Base-by-base conservation (phyloP, 1,140 invertebrate species). In the Bombus picipes region DNA sequence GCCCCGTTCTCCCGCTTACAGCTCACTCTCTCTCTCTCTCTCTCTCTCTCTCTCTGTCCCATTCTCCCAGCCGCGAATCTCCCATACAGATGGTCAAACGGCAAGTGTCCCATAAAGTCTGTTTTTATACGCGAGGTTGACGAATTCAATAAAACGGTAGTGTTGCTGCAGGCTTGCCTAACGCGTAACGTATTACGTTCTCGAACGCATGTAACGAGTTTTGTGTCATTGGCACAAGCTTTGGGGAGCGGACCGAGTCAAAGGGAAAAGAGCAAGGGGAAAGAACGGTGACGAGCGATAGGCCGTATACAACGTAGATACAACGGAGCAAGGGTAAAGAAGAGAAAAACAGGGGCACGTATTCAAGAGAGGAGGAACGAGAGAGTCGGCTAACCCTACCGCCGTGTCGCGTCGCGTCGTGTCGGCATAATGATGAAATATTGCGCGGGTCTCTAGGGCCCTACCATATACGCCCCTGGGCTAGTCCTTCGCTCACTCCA, bases 341-440 rank as follows among this genome's bases (percentile, higher is more conserved):
- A 53, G 81, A 76, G 10, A 70, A 22, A 74, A 28, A 79, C 28
- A 81, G 62, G 66, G 34, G 75, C 10, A 37, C 32, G 25, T 28
- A 57, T 22, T 8, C 5, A 3, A 84, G n/a, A 28, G 57, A 72
- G 25, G 28, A 77, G 28, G 28, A 34, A 77, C 25, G 75, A 62
- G 66, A 32, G 74, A 39, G 73, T 76, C 78, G 85, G 90, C 91
- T 93, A 94, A 94, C 94, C 93, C 93, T 94, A 94, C 91, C 90
- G 85, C 1, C 18, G 47, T 18, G 47, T 22, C 47, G 47, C 18
- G 47, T 53, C 47, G 47, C 90, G 81, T 92, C 92, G 92, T 92
- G 93, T 95, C 94, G 92, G 90, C 83, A 91, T 96, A 95, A 96
- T 95, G 95, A 95, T 95, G 95, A 96, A 95, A 96, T 95, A 96